Conservation (phyloP, 2,113 vertebrate genomes). For the Rhynchomys soricoides region DNA sequence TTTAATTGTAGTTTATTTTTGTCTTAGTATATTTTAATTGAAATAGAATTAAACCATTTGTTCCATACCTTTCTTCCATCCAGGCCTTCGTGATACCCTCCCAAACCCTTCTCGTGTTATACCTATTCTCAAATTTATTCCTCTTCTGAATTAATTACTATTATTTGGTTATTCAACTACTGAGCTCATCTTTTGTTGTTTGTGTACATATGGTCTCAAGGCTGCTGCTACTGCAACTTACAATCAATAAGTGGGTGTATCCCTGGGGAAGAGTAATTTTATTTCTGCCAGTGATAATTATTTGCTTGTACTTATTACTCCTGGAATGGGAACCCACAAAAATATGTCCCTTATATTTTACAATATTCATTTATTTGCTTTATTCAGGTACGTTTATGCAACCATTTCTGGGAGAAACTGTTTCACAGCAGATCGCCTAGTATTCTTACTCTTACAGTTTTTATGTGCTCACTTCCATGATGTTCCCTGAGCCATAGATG, state of each 20-base stretch:
- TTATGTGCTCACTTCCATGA: too few relatives aligned
- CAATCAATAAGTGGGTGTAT: neutral
- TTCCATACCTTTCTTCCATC: neutral
- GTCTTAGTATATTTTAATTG: neutral
- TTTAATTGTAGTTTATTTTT: neutral
- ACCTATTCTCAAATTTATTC: neutral
- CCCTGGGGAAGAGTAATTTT: neutral
- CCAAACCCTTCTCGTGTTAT: neutral
- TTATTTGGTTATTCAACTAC: neutral
- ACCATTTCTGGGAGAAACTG: neutral
- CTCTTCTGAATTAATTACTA: neutral
- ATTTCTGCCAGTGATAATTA: neutral
- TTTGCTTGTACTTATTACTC: neutral
- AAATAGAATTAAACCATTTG: neutral
- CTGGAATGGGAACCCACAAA: neutral
- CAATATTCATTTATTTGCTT: neutral
- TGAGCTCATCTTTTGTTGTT: neutral
- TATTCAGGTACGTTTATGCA: neutral
- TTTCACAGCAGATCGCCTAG: neutral
- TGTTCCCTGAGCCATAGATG: neutral
- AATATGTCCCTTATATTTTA: neutral
- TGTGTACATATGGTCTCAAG: neutral
- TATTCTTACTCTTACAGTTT: neutral
- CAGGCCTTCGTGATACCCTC: neutral
- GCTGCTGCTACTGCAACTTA: neutral